Evolutionary conservation across 2,888 invertebrate species (phyloP), one percentile per base, ranked within the genome.

Genomic region (Leucoptera coffeella): DNA sequence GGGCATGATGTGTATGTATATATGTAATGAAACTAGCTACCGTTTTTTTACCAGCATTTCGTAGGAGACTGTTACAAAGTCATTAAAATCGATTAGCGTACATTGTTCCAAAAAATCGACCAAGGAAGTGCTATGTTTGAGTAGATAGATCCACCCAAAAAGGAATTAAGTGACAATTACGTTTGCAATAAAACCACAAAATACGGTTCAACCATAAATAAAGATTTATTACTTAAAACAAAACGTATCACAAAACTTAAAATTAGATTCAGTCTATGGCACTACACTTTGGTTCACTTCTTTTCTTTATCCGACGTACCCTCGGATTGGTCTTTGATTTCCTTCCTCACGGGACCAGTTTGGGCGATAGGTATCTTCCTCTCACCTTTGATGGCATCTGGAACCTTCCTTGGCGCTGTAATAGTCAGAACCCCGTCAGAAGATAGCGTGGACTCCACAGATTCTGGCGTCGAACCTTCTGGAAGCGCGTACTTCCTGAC

Each of bases 381-480:
- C 30, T 51, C 53, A 2, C 47, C 47, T 23, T 50, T 40, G 15
- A 44, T 15, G 1, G 45, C 44, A 1, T 44, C 38, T 1, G 48
- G 43, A 17, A 17, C 9, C 29, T 45, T 46, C 28, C 40, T 41
- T 1, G 82, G 82, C 9, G 80, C 82, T 8, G 73, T 76, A 15
- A 85, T 69, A 15, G 77, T 78, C 15, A 85, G 57, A 12, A 86
- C 73, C 1, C 86, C 86, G 45, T 86, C 85, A 0, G 82, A 77
- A 2, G 85, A 84, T 15, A 87, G 56, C 14, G 69, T 75, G 0
- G 86, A 85, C 27, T 75, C 73, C 1, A 88, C 78, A 11, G 73
- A 71, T 26, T 77, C 77, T 2, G 81, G 60, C 32, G 78, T 75
- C 24, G 79, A 78, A 9, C 78, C 82, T 39, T 80, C 73, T 1